Base-by-base conservation (phyloP, 2,113 vertebrate genomes). In the Cathartes aura region DNA sequence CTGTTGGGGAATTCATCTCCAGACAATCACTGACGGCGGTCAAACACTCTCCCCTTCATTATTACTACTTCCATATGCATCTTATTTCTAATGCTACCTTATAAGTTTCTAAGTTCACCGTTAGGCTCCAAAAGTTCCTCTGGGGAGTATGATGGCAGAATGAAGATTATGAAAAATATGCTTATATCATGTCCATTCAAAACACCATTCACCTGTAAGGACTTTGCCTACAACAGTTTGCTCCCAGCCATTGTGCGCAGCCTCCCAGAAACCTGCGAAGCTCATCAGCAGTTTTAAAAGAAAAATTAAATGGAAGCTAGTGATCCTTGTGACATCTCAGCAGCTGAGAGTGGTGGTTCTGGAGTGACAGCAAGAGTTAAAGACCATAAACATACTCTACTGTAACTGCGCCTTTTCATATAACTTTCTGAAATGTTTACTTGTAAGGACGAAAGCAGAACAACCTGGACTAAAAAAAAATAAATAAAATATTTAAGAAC, bases 11-110 rank as follows among this genome's bases (percentile, higher is more conserved):
- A 91, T n/a, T 66, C 4, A 70, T 8, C 12, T 71, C 67, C 71
- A 72, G 56, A 67, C 0, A 1, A 38, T 6, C n/a, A n/a, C 34
- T 26, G 26, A 23, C 2, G 3, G 36, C 13, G 38, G 2, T 59
- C 26, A 86, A 70, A 83, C n/a, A 59, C 18, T 64, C 40, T 48
- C 42, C 66, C 26, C 48, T 48, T 87, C 16, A 10, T 26, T 86
- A 81, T 0, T 55, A 38, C 27, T 78, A 17, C 62, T 82, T 81
- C 58, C 34, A 72, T 11, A 75, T 7, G 26, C 22, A 58, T 42
- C 16, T 90, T 45, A 45, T 21, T 80, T 86, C 48, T 67, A 42
- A 88, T 36, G 21, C 9, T 45, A 63, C 42, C n/a, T 48, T 32
- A 34, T 2, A 50, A 0, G 17, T 34, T 60, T 76, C 22, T 56